These are phyloP conservation scores for Coturnix japonica DNA, from an alignment of 2,113 vertebrate species.

Conservation along the genomic window DNA sequence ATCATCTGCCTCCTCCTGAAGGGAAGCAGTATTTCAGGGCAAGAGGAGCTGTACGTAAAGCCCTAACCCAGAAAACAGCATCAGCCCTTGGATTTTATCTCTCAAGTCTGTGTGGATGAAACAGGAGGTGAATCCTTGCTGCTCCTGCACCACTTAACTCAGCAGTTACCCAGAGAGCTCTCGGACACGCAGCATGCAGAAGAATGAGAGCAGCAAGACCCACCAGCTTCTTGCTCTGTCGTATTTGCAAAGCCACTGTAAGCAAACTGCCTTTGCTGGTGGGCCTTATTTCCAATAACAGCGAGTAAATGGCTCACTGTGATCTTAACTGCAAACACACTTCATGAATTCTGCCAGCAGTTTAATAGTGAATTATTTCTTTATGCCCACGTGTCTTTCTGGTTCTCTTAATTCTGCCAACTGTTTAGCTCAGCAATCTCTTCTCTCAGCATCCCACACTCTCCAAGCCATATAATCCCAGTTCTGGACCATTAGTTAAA, in stretches of 20 bases:
- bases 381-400: constrained; percentile 63
- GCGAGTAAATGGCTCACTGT: constrained; percentile 40
- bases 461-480: constrained; percentile 18
- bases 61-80: fast-evolving
- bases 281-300: constrained; percentile 11
- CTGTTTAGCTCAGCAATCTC: constrained; percentile 64
- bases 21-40: fast-evolving
- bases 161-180: background rate
- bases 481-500: constrained; percentile 37
- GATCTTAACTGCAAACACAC: constrained; percentile 61
- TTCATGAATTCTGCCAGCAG: constrained; percentile 59
- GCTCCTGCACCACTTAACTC: background rate
- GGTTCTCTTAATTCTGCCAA: constrained; percentile 69
- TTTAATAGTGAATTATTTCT: constrained; percentile 65
- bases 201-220: background rate
- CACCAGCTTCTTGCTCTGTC: background rate
- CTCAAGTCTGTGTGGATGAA: background rate
- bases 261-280: background rate
- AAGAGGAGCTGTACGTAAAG: background rate
- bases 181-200: background rate
- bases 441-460: constrained; percentile 28
- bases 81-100: background rate
- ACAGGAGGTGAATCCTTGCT: background rate
- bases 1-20: background rate
- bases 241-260: background rate